Evolutionary conservation across 2,888 invertebrate genomes (phyloP).

Genomic region (Chymomyza fuscimana): DNA sequence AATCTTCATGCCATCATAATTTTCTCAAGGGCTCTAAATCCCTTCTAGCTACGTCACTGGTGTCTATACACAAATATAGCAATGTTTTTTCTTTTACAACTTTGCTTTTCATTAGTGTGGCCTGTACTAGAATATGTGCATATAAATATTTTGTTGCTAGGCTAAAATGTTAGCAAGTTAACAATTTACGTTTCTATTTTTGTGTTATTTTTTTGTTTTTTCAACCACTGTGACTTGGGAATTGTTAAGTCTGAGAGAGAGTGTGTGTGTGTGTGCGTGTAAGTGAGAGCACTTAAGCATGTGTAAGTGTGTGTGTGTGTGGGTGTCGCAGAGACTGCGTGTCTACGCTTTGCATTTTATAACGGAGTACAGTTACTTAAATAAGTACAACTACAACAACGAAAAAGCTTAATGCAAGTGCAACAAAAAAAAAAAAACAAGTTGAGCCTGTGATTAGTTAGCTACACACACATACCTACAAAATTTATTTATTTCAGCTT

Average conservation of each 20-base stretch:
- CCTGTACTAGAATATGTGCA: conserved; percentile 18
- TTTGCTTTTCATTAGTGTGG: conserved; percentile 55
- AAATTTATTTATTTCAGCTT: conserved; percentile 44
- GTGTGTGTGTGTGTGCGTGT: not conserved
- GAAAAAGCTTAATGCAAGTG: conserved; percentile 8
- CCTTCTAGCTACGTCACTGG: too few species aligned
- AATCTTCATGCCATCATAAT: too few species aligned
- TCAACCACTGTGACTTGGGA: not conserved
- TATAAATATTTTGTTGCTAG: conserved; percentile 39
- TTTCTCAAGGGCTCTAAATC: too few species aligned
- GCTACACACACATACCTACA: conserved; percentile 22
- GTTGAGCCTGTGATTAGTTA: conserved; percentile 42
- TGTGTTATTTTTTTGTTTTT: not conserved
- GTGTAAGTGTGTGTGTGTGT: conserved; percentile 7
- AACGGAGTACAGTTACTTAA: conserved; percentile 31
- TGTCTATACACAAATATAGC: too few species aligned
- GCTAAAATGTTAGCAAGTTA: conserved; percentile 23
- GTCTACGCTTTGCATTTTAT: conserved; percentile 37
- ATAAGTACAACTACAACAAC: conserved; percentile 11
- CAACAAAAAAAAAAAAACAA: not conserved
- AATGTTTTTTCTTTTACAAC: conserved; percentile 37
- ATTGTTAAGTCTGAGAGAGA: not conserved
- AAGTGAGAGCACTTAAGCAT: not conserved
- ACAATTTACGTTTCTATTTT: not conserved
- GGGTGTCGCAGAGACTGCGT: conserved; percentile 22